Base-by-base conservation (phyloP, 2,797 vertebrate genomes). In the Halcyon badia region DNA sequence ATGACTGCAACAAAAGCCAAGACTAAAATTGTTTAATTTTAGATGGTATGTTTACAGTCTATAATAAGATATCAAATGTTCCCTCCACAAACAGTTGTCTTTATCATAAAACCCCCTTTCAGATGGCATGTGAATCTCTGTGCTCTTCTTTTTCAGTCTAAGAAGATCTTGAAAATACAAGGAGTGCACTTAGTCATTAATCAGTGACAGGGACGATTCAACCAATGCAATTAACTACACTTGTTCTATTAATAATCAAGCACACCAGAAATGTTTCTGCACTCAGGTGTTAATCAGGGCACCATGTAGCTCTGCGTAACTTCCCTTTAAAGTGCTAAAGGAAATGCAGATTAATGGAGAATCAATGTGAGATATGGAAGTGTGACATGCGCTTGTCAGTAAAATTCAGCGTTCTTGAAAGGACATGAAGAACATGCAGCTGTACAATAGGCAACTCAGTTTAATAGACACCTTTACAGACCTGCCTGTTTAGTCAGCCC, bases 231-330 rank as follows among this genome's bases (percentile, higher is more conserved):
- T 97, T 97, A 96, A 68, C 91, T 95, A 73, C 66, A 77, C 81
- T 96, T 96, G 93, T 94, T 96, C 95, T 97, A 95, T 96, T 95
- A 96, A 96, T 97, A 96, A 96, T 94, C 93, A 93, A 92, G 84
- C 78, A 31, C 5, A 4, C 35, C 88, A 96, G 85, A 95, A 97
- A 90, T 58, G 66, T 56, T 94, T 66, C 90, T 79, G 76, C 89
- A 82, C 90, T 87, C 90, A 92, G 95, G 88, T 97, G 94, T 96
- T 97, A 93, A 95, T 95, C 92, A 96, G 89, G 93, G 87, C 90
- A 84, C 21, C 19, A 7, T 49, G 83, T n/a, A 78, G 83, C 88
- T 77, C 70, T 70, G 49, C 0, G 2, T 65, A 92, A 5, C 81
- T 85, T 81, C 73, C 73, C 80, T 84, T 79, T 77, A 33, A 39